Conservation (phyloP, 2,113 vertebrate genomes). For the Sterrhoptilus dennistouni region DNA sequence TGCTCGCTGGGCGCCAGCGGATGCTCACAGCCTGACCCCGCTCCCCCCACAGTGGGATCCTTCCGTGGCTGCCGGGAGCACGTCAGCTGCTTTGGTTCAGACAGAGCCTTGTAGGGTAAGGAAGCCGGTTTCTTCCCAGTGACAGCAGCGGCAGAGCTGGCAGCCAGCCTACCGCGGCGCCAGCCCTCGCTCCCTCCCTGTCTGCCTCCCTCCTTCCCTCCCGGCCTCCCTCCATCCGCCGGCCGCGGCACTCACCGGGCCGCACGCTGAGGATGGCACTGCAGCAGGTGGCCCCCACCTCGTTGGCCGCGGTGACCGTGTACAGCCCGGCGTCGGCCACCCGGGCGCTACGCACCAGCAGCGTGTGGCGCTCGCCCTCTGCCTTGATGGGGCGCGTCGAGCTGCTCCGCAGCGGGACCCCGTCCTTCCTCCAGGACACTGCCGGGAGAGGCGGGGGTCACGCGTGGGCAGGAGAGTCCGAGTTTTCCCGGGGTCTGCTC, state of each 20-base stretch:
- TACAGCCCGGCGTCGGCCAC: slow-evolving; percentile 85
- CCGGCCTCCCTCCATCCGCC: neutral
- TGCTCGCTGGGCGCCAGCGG: neutral
- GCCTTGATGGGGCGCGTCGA: slow-evolving; percentile 81
- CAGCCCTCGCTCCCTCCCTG: neutral
- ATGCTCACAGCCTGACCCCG: neutral
- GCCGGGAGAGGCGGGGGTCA: slow-evolving; percentile 9
- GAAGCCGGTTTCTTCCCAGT: slow-evolving; percentile 60
- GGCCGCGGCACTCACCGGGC: slow-evolving; percentile 76
- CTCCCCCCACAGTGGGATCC: neutral
- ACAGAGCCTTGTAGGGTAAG: slow-evolving; percentile 80
- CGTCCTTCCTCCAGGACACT: slow-evolving; percentile 91
- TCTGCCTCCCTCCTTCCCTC: neutral
- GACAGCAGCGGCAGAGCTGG: slow-evolving; percentile 32
- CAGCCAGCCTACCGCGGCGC: neutral
- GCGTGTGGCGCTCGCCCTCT: slow-evolving; percentile 90
- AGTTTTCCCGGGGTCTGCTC: neutral
- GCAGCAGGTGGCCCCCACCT: slow-evolving; percentile 85
- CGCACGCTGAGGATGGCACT: slow-evolving; percentile 84
- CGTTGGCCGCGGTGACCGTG: slow-evolving; percentile 85
- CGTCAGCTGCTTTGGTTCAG: slow-evolving; percentile 64
- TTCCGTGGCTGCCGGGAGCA: neutral
- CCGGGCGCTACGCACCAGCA: slow-evolving; percentile 84
- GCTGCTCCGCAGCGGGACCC: slow-evolving; percentile 65
- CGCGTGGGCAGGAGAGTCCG: neutral